These are phyloP conservation scores for Penelope pileata DNA, from an alignment of 2,113 vertebrate genomes.

Conservation along the genomic window DNA sequence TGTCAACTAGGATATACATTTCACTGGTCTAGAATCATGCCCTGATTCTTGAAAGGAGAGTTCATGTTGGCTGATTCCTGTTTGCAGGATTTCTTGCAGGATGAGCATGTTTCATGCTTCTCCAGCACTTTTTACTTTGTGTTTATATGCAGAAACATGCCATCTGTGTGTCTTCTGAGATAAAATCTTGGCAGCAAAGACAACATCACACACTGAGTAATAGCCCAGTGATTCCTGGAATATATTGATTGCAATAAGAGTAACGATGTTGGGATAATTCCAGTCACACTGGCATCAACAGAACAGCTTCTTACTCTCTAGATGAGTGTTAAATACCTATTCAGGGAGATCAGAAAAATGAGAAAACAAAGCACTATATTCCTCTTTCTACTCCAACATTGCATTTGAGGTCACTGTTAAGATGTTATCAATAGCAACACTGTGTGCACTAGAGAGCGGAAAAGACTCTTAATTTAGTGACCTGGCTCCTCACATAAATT, in stretches of 20 bases:
- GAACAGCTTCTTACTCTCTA: not conserved
- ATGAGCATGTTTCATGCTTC: not conserved
- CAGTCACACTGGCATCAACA: not conserved
- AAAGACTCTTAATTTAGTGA: not conserved
- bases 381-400: not conserved
- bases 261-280: conserved; percentile 17
- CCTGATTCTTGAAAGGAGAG: not conserved
- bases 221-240: conserved; percentile 55
- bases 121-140: conserved; percentile 26
- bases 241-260: conserved; percentile 14
- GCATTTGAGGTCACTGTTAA: not conserved
- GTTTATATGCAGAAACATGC: conserved; percentile 48
- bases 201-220: conserved; percentile 61
- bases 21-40: not conserved
- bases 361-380: not conserved
- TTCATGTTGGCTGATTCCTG: not conserved
- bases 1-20: not conserved
- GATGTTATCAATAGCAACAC: not conserved
- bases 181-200: conserved; percentile 56
- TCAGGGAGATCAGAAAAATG: not conserved
- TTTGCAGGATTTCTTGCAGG: not conserved
- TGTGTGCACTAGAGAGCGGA: not conserved
- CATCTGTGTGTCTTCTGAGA: conserved; percentile 71
- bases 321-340: not conserved
- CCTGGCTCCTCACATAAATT: not conserved